Percentiles rank a stretch among this genome's conserved stretches.
Evolutionary conservation across 37 sponge, comb jelly and placozoan species (phyloP).

Genomic region (Chondrosia reniformis): DNA sequence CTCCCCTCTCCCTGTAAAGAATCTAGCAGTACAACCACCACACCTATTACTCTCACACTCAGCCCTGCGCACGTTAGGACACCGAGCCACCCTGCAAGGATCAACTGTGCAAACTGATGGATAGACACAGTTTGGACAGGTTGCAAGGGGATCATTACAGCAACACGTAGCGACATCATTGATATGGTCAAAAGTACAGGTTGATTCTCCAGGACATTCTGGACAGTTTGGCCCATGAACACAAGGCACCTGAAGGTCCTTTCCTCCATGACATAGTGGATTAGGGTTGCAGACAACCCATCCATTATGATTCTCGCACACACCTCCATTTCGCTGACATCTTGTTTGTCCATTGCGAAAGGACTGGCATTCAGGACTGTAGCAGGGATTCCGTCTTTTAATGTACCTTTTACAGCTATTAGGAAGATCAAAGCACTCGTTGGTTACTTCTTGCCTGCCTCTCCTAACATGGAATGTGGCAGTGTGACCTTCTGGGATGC

Average conservation of each 20-base stretch:
- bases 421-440: too few species aligned
- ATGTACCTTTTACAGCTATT: too few species aligned
- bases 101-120: slow-evolving; percentile 1
- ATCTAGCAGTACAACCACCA: slow-evolving; percentile 44
- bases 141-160: slow-evolving; percentile 27
- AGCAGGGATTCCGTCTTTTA: too few species aligned
- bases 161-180: slow-evolving; percentile 1
- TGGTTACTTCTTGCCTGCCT: too few species aligned
- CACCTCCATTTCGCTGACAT: neutral
- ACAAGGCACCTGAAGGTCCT: neutral
- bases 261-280: neutral
- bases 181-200: neutral
- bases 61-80: slow-evolving; percentile 44
- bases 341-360: too few species aligned
- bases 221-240: neutral
- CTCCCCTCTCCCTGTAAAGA: neutral
- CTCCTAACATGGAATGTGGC: too few species aligned
- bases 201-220: neutral
- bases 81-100: slow-evolving; percentile 41
- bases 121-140: slow-evolving; percentile 17
- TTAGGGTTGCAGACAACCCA: neutral
- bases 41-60: slow-evolving; percentile 49
- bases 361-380: too few species aligned
- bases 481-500: too few species aligned
- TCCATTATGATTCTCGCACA: neutral